Evolutionary conservation across 2,113 vertebrate species (phyloP), one percentile per base, ranked within the genome.

Genomic region (Astatotilapia flaviijosephi): DNA sequence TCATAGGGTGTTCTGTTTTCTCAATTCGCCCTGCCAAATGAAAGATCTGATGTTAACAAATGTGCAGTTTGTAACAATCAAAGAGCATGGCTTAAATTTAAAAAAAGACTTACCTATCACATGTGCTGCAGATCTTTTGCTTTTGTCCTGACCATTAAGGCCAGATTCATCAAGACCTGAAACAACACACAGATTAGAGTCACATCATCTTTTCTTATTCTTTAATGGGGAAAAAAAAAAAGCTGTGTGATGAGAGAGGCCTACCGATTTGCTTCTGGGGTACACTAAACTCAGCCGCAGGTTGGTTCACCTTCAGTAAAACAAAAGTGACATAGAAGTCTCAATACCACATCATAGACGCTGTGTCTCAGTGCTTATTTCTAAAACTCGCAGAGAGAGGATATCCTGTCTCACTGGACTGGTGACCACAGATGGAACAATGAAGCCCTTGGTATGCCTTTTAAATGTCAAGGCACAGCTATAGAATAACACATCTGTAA

Each of bases 351-450:
- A 89, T 92, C 83, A 94, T 45, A 86, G 2, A 56, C 4, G 8
- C 3, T 12, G 28, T 5, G 6, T 9, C 12, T 70, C 45, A 10
- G 13, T 13, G 21, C 19, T 79, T 54, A 62, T 7, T 40, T 85
- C 51, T 51, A 1, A 51, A 28, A 73, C 9, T 6, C 1, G 45
- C 23, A 54, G 53, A 85, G 62, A 80, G 73, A 92, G 92, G 85
- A 96, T 53, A 90, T 96, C 96, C 96, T 95, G 96, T 94, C 82
- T 88, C 45, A 58, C 73, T 88, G 88, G 93, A 93, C 94, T 3
- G 28, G 88, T 83, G 94, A 93, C 95, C 96, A 94, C 96, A 95
- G 49, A 49, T 79, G n/a, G 35, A 91, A 84, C 77, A 2, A 17
- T 49, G 15, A 3, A 40, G 7, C 5, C 9, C 14, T 5, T 33